A percentile compares a stretch with the other conserved stretches of the same genome.
Evolutionary conservation across 2,113 vertebrate species (phyloP).

Genomic region (Microcebus jonahi): DNA sequence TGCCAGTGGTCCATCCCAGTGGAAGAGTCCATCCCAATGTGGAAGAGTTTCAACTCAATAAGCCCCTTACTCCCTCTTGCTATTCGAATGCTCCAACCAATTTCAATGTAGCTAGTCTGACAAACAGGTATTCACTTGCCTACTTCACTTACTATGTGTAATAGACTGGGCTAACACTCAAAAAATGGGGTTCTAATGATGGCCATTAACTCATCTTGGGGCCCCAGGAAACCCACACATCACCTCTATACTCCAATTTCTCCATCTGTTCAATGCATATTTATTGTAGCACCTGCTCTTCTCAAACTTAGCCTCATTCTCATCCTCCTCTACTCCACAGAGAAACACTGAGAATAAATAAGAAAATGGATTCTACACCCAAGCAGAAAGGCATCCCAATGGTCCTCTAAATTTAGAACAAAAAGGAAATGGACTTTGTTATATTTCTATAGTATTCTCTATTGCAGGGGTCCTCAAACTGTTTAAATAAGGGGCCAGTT

Average conservation of each 20-base stretch:
- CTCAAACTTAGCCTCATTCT: background rate
- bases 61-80: background rate
- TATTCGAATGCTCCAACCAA: background rate
- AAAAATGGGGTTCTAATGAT: background rate
- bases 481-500: too few relatives aligned
- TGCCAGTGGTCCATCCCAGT: background rate
- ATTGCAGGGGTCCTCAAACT: background rate
- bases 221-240: background rate
- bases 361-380: background rate
- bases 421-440: background rate
- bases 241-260: background rate
- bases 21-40: rapidly evolving
- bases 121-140: background rate
- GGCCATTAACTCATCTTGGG: background rate
- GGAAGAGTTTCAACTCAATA: background rate
- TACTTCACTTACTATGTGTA: background rate
- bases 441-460: background rate
- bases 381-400: background rate
- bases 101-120: background rate
- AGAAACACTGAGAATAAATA: background rate
- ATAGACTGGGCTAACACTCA: background rate
- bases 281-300: background rate
- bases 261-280: background rate
- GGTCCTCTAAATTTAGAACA: background rate
- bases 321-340: background rate